Conservation (phyloP, 2,113 vertebrate species). For the Aix galericulata region DNA sequence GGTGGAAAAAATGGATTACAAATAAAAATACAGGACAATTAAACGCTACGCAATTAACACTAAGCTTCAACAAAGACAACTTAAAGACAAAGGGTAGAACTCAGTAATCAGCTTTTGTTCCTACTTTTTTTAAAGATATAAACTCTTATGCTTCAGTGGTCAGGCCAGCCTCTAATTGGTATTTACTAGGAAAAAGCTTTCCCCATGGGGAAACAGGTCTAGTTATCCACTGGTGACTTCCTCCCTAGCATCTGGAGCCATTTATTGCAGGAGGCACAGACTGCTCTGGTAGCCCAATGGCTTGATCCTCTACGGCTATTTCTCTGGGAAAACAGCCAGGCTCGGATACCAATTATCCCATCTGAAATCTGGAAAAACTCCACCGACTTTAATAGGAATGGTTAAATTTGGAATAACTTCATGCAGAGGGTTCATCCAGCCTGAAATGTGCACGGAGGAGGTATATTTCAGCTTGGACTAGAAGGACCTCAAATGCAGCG, state of each 20-base stretch:
- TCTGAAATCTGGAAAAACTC: background rate
- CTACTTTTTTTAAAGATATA: background rate
- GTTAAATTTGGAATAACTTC: background rate
- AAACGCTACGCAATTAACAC: slow-evolving; percentile 31
- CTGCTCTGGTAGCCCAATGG: background rate
- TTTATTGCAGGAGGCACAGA: background rate
- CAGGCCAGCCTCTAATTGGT: background rate
- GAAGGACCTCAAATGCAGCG: background rate
- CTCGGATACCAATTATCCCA: background rate
- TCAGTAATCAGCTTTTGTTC: background rate
- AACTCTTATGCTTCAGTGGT: background rate
- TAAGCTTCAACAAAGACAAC: background rate
- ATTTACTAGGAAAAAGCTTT: background rate
- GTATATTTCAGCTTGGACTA: background rate
- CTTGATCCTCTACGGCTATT: background rate
- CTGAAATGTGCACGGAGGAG: background rate
- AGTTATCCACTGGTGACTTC: background rate
- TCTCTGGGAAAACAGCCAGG: background rate
- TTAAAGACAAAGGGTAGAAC: background rate
- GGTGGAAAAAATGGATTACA: slow-evolving; percentile 19
- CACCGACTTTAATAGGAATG: background rate
- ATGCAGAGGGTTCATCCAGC: background rate
- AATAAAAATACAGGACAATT: slow-evolving; percentile 55
- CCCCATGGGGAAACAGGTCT: background rate
- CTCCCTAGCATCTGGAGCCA: background rate